These are phyloP conservation scores for Microtus obscurus DNA, from an alignment of 2,797 vertebrate genomes.

Conservation along the genomic window DNA sequence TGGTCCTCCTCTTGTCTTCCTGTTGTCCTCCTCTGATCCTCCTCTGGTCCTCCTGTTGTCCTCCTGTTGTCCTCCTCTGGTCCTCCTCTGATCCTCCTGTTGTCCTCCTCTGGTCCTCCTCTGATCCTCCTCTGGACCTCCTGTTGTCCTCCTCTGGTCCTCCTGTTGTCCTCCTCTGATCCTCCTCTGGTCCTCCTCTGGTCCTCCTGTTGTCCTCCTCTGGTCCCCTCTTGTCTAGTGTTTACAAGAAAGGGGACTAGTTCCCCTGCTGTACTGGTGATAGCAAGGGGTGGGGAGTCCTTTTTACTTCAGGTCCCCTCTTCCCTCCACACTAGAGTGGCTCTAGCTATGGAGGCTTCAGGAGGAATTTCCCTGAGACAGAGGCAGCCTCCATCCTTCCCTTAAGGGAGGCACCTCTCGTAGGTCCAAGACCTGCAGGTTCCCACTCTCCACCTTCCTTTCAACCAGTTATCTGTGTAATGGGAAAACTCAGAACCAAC, in stretches of 20 bases:
- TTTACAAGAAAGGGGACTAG: too few species aligned
- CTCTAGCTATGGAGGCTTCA: not conserved
- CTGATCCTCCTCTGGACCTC: too few species aligned
- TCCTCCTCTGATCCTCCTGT: too few species aligned
- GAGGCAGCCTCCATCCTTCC: not conserved
- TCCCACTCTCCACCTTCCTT: not conserved
- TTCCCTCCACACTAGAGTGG: not conserved
- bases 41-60: too few species aligned
- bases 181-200: not conserved
- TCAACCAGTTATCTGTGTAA: not conserved
- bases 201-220: too few species aligned
- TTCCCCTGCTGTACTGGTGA: not conserved
- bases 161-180: too few species aligned
- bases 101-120: not conserved
- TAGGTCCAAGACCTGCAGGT: not conserved
- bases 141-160: too few species aligned
- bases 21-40: too few species aligned
- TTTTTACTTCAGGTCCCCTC: not conserved
- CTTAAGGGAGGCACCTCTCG: not conserved
- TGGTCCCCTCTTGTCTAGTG: not conserved
- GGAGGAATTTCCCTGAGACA: not conserved
- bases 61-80: not conserved
- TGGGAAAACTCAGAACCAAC: not conserved
- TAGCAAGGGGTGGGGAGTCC: not conserved
- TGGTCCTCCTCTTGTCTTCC: too few species aligned